These are phyloP conservation scores for Thaumatotibia leucotreta DNA, from an alignment of 1,140 invertebrate genomes.

Conservation along the genomic window DNA sequence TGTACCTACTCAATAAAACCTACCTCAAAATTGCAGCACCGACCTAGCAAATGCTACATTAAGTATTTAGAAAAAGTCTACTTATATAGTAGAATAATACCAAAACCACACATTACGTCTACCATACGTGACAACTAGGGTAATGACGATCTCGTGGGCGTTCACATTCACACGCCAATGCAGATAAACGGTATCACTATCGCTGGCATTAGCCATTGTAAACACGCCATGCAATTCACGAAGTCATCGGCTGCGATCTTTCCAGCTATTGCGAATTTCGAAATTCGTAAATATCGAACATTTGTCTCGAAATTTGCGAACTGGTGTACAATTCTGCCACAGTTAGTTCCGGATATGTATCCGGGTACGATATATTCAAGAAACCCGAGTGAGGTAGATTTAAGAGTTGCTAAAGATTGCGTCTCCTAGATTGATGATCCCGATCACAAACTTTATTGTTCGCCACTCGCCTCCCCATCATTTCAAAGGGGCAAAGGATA, in stretches of 20 bases:
- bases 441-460: too few relatives aligned
- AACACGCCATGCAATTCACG: neutral
- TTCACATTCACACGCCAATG: neutral
- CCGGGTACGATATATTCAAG: too few relatives aligned
- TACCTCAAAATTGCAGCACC: neutral
- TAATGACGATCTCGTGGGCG: neutral
- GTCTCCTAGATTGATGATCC: too few relatives aligned
- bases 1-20: neutral
- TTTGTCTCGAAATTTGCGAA: too few relatives aligned
- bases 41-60: neutral
- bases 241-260: neutral
- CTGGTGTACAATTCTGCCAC: too few relatives aligned
- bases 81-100: neutral
- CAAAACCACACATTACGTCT: neutral
- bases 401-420: too few relatives aligned
- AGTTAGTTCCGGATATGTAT: too few relatives aligned
- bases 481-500: too few relatives aligned
- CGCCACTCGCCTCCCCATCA: too few relatives aligned
- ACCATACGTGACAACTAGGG: neutral
- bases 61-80: neutral
- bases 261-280: too few relatives aligned
- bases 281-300: too few relatives aligned
- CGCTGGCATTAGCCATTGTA: neutral
- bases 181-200: neutral
- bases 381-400: too few relatives aligned